These are phyloP conservation scores for Eupleurogrammus muticus DNA, from an alignment of 2,797 vertebrate species.

Conservation along the genomic window DNA sequence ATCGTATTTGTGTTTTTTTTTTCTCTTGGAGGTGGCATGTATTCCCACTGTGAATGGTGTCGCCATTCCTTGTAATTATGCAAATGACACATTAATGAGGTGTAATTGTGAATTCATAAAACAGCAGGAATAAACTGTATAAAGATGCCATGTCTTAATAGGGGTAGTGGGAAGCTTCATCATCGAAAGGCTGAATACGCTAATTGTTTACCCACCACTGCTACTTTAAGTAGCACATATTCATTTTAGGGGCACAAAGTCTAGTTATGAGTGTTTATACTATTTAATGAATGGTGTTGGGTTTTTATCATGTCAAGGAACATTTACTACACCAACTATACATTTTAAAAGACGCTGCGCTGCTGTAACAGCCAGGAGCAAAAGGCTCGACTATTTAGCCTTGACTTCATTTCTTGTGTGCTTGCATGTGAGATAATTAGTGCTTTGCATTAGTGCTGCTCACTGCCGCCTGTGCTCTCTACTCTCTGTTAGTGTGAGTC, in stretches of 20 bases:
- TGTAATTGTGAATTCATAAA: conserved; percentile 89
- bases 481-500: conserved; percentile 32
- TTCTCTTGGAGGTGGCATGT: conserved; percentile 67
- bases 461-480: conserved; percentile 33
- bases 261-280: conserved; percentile 76
- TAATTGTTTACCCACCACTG: conserved; percentile 88
- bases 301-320: conserved; percentile 66
- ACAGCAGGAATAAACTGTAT: conserved; percentile 87
- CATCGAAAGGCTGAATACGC: conserved; percentile 76
- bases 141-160: conserved; percentile 83
- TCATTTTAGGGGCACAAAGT: conserved; percentile 75
- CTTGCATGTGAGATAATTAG: conserved; percentile 48
- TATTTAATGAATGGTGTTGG: conserved; percentile 72
- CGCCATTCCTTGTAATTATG: conserved; percentile 88
- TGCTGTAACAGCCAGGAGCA: conserved; percentile 43
- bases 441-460: conserved; percentile 28
- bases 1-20: conserved; percentile 41
- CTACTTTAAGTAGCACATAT: conserved; percentile 82
- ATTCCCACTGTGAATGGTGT: conserved; percentile 81
- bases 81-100: conserved; percentile 89
- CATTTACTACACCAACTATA: conserved; percentile 63
- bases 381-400: conserved; percentile 41
- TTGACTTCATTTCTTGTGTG: conserved; percentile 32
- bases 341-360: conserved; percentile 60
- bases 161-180: conserved; percentile 78